These are phyloP conservation scores for Etheostoma spectabile DNA, from an alignment of 2,113 vertebrate genomes.

Conservation along the genomic window DNA sequence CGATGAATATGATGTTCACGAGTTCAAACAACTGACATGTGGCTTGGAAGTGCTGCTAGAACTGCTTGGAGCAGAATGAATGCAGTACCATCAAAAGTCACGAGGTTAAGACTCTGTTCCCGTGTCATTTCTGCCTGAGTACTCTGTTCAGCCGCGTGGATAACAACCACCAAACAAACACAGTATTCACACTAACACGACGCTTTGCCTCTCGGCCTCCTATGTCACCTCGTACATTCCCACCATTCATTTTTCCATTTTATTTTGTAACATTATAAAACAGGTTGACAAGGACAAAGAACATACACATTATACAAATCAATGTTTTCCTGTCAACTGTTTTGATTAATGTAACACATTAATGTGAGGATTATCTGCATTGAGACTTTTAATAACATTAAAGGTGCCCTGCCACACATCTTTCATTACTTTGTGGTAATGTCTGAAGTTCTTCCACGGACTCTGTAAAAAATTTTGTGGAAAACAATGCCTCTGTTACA, in stretches of 20 bases:
- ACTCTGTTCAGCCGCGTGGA: neutral
- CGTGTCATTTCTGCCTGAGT: conserved; percentile 23
- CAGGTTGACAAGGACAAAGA: neutral
- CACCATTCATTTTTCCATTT: neutral
- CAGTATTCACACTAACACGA: neutral
- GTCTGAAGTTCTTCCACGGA: too few relatives aligned
- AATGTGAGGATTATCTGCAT: too few relatives aligned
- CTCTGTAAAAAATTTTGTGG: too few relatives aligned
- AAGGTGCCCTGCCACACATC: too few relatives aligned
- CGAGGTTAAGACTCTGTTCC: neutral
- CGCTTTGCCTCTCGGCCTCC: neutral
- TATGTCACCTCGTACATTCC: neutral
- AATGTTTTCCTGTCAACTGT: too few relatives aligned
- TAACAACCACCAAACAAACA: conserved; percentile 1
- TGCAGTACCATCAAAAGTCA: neutral
- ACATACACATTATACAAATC: too few relatives aligned
- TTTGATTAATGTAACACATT: too few relatives aligned
- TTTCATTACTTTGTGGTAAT: too few relatives aligned
- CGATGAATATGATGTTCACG: neutral
- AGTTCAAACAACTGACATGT: neutral
- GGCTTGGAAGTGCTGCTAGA: neutral
- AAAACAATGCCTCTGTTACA: too few relatives aligned
- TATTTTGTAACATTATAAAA: conserved; percentile 11
- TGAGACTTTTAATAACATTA: too few relatives aligned
- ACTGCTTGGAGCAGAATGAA: neutral